Conservation (phyloP, 2,888 invertebrate genomes). For the Drosophila colorata region DNA sequence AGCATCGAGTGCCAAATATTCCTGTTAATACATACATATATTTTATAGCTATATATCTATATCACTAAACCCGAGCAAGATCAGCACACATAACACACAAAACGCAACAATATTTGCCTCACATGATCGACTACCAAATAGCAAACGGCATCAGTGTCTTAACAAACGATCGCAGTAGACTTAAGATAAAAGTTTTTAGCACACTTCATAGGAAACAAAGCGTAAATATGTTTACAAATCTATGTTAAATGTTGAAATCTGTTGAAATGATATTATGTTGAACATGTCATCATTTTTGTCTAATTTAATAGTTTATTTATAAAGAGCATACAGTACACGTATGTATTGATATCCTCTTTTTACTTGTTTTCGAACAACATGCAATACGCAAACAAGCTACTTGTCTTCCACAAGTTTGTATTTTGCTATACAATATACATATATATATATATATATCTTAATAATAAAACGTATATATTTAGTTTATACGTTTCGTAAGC, state of each 20-base stretch:
- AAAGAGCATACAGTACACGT: constrained; percentile 3
- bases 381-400: constrained; percentile 21
- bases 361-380: constrained; percentile 50
- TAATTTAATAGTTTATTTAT: constrained; percentile 29
- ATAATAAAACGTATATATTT: background rate
- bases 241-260: constrained; percentile 60
- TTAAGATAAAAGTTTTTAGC: constrained; percentile 22
- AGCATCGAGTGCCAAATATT: constrained; percentile 69
- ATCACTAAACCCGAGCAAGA: constrained; percentile 20
- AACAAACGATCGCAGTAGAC: constrained; percentile 56
- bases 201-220: constrained; percentile 9
- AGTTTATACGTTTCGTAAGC: constrained; percentile 53
- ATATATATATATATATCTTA: constrained; percentile 6
- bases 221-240: constrained; percentile 13
- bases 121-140: constrained; percentile 66
- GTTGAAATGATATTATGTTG: constrained; percentile 76
- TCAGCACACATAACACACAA: constrained; percentile 22
- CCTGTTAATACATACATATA: constrained; percentile 55
- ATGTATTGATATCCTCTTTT: constrained; percentile 11
- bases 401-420: constrained; percentile 71
- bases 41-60: constrained; percentile 18
- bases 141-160: constrained; percentile 63
- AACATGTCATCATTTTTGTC: constrained; percentile 70
- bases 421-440: constrained; percentile 29
- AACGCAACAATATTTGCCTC: constrained; percentile 60